phyloP scores from a whole-genome alignment of 2,888 invertebrate species.

The Chaetogeoica ovagalla region DNA sequence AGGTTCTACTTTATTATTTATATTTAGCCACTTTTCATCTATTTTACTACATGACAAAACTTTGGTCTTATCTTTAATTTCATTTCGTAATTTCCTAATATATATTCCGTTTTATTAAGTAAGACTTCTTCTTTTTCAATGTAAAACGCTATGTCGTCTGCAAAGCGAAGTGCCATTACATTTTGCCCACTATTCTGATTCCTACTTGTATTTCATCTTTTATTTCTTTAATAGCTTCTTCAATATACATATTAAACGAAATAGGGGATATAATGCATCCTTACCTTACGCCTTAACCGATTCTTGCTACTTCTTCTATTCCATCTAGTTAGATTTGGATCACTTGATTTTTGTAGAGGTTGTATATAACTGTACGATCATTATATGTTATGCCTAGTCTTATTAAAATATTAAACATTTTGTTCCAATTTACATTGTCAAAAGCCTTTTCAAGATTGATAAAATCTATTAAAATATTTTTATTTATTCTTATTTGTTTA shows the following conservation, averaged over 20 bases:
- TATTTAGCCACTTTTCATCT: background rate
- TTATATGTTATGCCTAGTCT: conserved; percentile 26
- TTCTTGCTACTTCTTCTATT: conserved; percentile 32
- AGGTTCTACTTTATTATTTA: conserved; percentile 5
- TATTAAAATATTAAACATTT: too few relatives aligned
- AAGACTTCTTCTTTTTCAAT: conserved; percentile 10
- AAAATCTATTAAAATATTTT: conserved; percentile 29
- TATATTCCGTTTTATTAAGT: conserved; percentile 22
- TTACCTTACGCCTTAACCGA: conserved; percentile 33
- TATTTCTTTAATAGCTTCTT: too few relatives aligned
- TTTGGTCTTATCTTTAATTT: conserved; percentile 17
- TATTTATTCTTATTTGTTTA: conserved; percentile 28
- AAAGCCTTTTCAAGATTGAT: conserved; percentile 35
- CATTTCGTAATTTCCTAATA: conserved; percentile 19
- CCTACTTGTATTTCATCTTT: too few relatives aligned
- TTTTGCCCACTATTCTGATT: too few relatives aligned
- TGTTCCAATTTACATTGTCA: conserved; percentile 35
- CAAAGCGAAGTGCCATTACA: too few relatives aligned
- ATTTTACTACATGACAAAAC: conserved; percentile 11
- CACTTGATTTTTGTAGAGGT: conserved; percentile 32
- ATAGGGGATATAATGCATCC: conserved; percentile 32
- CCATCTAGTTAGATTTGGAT: conserved; percentile 14
- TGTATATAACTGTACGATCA: conserved; percentile 23
- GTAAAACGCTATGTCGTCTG: too few relatives aligned
- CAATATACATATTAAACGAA: too few relatives aligned